Conservation (phyloP, 2,797 vertebrate species). For the Chelonia mydas region DNA sequence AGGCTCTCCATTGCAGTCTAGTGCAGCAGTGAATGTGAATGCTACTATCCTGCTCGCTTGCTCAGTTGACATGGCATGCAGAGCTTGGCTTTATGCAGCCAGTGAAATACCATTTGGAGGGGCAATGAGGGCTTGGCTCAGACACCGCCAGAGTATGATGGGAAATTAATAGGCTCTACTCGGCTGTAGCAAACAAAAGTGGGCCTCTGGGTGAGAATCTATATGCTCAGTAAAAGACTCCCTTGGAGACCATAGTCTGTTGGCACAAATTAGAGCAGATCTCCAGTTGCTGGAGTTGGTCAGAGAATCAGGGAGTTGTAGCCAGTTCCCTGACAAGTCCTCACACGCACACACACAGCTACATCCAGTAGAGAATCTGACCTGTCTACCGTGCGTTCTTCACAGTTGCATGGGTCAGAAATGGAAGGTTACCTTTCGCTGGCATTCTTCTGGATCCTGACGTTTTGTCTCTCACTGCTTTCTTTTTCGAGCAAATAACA, state of each 20-base stretch:
- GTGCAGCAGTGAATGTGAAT: neutral
- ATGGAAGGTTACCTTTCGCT: neutral
- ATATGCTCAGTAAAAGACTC: neutral
- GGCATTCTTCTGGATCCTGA: neutral
- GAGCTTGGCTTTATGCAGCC: neutral
- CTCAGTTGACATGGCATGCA: accelerated
- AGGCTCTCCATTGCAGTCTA: neutral
- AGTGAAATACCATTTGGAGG: neutral
- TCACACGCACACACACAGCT: neutral
- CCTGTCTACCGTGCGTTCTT: neutral
- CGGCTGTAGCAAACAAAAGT: neutral
- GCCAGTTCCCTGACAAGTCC: neutral
- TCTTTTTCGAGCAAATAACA: neutral
- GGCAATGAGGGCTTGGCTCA: accelerated
- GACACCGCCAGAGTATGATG: accelerated
- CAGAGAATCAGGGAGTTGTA: neutral
- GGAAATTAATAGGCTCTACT: neutral
- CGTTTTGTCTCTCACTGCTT: neutral
- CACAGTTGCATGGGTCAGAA: neutral
- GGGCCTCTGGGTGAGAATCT: neutral
- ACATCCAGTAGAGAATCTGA: neutral
- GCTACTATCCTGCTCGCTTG: accelerated
- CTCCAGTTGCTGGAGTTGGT: neutral
- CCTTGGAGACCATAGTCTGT: accelerated
- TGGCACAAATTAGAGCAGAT: neutral